These are phyloP conservation scores for Capitulum mitella DNA, from an alignment of 2,888 invertebrate genomes.

Conservation along the genomic window DNA sequence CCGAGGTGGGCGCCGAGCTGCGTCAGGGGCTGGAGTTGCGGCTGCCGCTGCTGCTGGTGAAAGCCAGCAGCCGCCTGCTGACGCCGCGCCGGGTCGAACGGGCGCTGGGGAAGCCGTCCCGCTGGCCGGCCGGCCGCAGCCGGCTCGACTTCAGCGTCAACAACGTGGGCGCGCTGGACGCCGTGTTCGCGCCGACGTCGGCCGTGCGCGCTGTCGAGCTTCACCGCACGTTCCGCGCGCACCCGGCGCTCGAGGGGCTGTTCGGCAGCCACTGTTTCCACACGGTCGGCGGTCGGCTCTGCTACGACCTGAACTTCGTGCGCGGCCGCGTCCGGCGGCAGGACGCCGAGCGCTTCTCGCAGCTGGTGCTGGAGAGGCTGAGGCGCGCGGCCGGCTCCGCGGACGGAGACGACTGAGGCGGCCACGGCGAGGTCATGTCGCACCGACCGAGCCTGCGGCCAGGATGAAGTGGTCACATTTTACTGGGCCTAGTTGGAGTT, in stretches of 20 bases:
- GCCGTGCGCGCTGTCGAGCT: not conserved
- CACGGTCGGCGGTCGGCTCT: not conserved
- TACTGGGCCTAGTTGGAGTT: too few species aligned
- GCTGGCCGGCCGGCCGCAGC: not conserved
- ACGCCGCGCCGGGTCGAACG: not conserved
- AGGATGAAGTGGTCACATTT: too few species aligned
- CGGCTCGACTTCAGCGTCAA: not conserved
- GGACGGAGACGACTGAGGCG: too few species aligned
- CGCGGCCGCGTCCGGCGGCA: not conserved
- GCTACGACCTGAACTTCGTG: conserved; percentile 3
- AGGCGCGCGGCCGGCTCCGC: not conserved
- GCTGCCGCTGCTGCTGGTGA: not conserved
- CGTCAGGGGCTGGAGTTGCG: not conserved
- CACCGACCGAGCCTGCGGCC: too few species aligned
- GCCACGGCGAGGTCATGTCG: too few species aligned
- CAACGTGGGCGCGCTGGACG: not conserved
- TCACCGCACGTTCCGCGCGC: not conserved
- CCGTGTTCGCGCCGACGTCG: not conserved
- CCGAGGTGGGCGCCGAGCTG: not conserved
- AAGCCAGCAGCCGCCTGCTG: not conserved
- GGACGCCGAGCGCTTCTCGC: not conserved
- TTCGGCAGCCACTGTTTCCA: conserved; percentile 14
- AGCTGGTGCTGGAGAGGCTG: not conserved
- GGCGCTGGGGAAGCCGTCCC: not conserved
- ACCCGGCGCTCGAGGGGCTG: not conserved